Conservation (phyloP, 2,797 vertebrate species). For the Ibycter americanus region DNA sequence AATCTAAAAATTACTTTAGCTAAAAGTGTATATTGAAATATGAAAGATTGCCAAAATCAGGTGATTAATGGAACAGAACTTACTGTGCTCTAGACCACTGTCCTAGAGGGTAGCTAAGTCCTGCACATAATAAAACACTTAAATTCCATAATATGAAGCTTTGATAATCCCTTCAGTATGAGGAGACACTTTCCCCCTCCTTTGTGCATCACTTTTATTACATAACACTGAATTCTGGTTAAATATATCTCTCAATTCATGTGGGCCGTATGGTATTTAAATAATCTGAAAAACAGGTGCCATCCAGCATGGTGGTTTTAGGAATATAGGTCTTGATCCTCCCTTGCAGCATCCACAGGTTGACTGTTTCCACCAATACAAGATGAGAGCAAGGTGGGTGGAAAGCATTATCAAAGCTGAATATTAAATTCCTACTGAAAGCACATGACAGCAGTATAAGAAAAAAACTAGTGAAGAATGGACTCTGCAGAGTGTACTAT, state of each 20-base stretch:
- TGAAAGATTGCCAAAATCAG: neutral
- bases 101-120: neutral
- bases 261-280: neutral
- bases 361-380: neutral
- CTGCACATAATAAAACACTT: neutral
- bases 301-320: neutral
- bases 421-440: neutral
- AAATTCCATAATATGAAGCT: neutral
- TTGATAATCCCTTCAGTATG: neutral
- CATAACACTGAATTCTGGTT: neutral
- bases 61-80: neutral
- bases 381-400: neutral
- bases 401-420: neutral
- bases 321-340: neutral
- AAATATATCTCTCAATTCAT: neutral
- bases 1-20: neutral
- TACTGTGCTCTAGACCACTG: neutral
- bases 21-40: neutral
- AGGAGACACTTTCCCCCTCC: neutral
- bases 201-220: neutral
- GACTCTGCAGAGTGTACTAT: neutral
- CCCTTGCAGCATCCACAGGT: neutral
- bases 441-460: neutral
- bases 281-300: neutral
- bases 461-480: neutral